Evolutionary conservation across 2,113 vertebrate species (phyloP), one percentile per base, ranked within the genome.

Genomic region (Stercorarius parasiticus): DNA sequence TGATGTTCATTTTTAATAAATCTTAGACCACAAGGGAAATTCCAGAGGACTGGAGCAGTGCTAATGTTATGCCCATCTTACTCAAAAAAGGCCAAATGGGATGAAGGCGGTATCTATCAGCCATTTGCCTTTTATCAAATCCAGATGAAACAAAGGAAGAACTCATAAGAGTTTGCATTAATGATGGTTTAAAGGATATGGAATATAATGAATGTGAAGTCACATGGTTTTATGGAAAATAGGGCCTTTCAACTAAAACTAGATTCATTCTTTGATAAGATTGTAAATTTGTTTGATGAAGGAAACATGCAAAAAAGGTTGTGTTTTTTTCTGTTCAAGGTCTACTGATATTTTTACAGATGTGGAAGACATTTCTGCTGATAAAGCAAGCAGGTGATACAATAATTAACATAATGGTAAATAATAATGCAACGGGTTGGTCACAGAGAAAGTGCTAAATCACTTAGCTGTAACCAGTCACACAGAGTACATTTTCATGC

Each of bases 1-100:
- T 71, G 38, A 78, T 64, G 55, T 82, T 94, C 32, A 62, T 82
- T 96, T 94, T 95, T 89, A 96, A 96, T 96, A 96, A 87, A 94
- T 76, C 73, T 95, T 76, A 84, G 77, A 64, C 56, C 91, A 84
- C 86, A 94, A 74, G 93, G 91, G 93, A 97, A 95, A 94, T 95
- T 93, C 53, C 79, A 73, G 43, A 94, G 81, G 86, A 52, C 47
- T 82, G 65, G 69, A 91, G 73, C 11, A 59, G 32, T 64, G 42
- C 29, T 91, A 81, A 88, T 38, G 10, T 81, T 78, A 70, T 47
- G 70, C 64, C 38, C 45, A 30, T 27, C 50, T 92, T 74, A 78
- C 65, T 84, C 55, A 52, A 43, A 83, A 93, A 67, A 88, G 55
- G 55, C 20, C 76, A 84, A 84, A 84, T 52, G 72, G 18, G 65